These are phyloP conservation scores for Drosophila limbata DNA, from an alignment of 2,888 invertebrate genomes.

Conservation along the genomic window DNA sequence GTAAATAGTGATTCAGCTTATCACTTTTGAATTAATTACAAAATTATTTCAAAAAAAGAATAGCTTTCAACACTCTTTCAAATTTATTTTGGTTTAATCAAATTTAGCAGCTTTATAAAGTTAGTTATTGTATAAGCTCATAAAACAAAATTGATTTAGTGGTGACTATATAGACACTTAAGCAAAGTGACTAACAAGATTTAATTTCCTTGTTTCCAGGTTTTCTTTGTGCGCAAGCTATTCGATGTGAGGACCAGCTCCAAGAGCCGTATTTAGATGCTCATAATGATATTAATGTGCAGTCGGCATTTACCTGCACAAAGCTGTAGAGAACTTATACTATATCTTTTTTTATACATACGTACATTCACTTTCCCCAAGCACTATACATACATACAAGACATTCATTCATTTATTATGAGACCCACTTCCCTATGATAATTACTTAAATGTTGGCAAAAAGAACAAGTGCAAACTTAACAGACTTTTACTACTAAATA, in stretches of 20 bases:
- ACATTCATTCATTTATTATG: conserved; percentile 44
- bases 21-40: not conserved
- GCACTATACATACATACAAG: conserved; percentile 23
- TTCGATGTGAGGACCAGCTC: conserved; percentile 91
- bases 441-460: conserved; percentile 59
- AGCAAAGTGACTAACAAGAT: too few relatives aligned
- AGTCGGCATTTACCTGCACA: conserved; percentile 23
- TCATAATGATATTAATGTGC: not conserved
- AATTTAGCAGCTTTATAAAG: too few relatives aligned
- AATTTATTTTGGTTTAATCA: too few relatives aligned
- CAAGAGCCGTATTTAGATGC: conserved; percentile 84
- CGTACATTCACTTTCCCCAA: conserved; percentile 11
- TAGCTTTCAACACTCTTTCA: too few relatives aligned
- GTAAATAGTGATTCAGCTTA: not conserved
- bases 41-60: not conserved
- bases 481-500: conserved; percentile 57
- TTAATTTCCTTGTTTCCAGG: conserved; percentile 86
- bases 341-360: conserved; percentile 22
- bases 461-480: conserved; percentile 63
- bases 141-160: too few relatives aligned
- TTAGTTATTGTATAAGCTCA: too few relatives aligned
- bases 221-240: conserved; percentile 94
- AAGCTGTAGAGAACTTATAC: conserved; percentile 31
- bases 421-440: conserved; percentile 23
- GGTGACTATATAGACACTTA: too few relatives aligned